phyloP scores from a whole-genome alignment of 2,888 invertebrate species.

The Danaus chrysippus region DNA sequence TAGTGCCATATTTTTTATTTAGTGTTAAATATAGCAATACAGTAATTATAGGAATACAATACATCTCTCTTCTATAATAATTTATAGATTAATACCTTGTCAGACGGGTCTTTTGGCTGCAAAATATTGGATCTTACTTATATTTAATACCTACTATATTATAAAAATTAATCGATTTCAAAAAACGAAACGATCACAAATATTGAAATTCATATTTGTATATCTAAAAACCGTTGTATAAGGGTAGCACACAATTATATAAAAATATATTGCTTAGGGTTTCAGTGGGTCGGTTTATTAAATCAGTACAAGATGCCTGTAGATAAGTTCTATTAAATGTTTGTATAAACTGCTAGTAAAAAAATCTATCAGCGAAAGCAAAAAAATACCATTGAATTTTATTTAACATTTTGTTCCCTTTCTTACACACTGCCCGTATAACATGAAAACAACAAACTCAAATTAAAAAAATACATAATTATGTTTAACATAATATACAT shows the following conservation, averaged over 20 bases:
- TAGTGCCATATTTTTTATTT: no score
- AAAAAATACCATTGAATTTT: conserved; percentile 28
- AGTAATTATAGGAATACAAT: no score
- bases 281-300: conserved; percentile 72
- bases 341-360: conserved; percentile 39
- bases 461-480: conserved; percentile 17
- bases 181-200: conserved; percentile 66
- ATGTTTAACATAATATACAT: conserved; percentile 7
- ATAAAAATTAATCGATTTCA: conserved; percentile 57
- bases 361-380: conserved; percentile 31
- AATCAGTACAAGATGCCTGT: conserved; percentile 65
- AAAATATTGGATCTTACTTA: conserved; percentile 29
- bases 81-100: background rate
- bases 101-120: background rate
- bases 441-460: conserved; percentile 23
- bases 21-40: no score
- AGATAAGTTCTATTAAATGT: conserved; percentile 42
- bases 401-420: conserved; percentile 45
- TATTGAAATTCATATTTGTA: conserved; percentile 64
- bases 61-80: no score
- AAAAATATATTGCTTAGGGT: conserved; percentile 78
- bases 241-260: conserved; percentile 67
- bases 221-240: conserved; percentile 67
- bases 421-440: conserved; percentile 40
- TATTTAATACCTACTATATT: conserved; percentile 43